Base-by-base conservation (phyloP, 1,140 invertebrate species). In the Hesperophylax magnus region DNA sequence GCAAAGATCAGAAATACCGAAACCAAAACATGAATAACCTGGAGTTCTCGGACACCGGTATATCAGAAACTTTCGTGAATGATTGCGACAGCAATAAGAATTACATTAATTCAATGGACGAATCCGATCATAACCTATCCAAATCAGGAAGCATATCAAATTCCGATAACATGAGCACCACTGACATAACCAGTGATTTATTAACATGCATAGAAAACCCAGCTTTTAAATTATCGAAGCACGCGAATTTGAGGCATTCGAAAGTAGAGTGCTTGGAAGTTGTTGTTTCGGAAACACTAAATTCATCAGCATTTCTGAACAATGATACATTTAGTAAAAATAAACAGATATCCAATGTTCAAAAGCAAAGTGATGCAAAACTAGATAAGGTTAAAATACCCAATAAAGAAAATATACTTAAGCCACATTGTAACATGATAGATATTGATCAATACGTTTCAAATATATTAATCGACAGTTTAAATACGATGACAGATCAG, bases 401-500 rank as follows among this genome's bases (percentile, higher is more conserved):
- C 53, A 72, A 61, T 27, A 84, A 77, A 61, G 82, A 81, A 20
- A 61, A 56, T 31, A 52, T 24, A 9, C 53, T 69, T 0, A 84
- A 74, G 71, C 34, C 65, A 24, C 17, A 63, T 60, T 80, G 75
- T 39, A 81, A 61, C 18, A 74, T 60, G 34, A 85, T 88, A 39
- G 86, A 90, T 78, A 86, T 90, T 6, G 89, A 90, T 77, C 87
- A 90, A 79, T 90, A 89, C 69, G 89, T 90, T 3, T 90, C 89
- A 2, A 89, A 88, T 80, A 89, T 90, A 82, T 84, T 90, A 61
- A 88, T 90, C 6, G 89, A 90, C 80, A 90, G 89, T 79, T 83
- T 90, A 11, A 89, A 90, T 78, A 89, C 88, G 0, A 83, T 90
- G 72, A 87, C 88, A 1, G 89, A 90, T 79, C 89, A 89, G 77